Base-by-base conservation (phyloP, 2,113 vertebrate species). In the Paracanthobrama guichenoti region DNA sequence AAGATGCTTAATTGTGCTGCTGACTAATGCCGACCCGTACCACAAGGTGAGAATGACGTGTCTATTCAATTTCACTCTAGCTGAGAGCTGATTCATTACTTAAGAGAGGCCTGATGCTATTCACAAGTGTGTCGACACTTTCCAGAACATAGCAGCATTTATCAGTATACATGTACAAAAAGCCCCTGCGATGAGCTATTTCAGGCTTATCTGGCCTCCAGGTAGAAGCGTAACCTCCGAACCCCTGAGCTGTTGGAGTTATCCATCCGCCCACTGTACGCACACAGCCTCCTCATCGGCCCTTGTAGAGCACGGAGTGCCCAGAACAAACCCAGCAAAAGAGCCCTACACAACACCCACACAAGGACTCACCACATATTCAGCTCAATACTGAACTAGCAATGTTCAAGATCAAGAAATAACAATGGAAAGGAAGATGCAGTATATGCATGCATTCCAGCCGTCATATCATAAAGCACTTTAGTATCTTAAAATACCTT, bases 291-390 rank as follows among this genome's bases (percentile, higher is more conserved):
- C 71, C 62, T 53, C 84, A 60, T 79, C 66, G n/a, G 75, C 18
- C 12, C 59, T 79, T 12, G 9, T 85, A 28, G 44, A 48, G 75
- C 67, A 28, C 24, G 9, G 82, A 42, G 31, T 39, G 75, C 67
- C 22, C 46, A 20, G 42, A 64, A 80, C 24, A 80, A 62, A 80
- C 18, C 78, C 78, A 48, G 76, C 76, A 39, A 42, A 26, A 31
- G 8, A 0, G 64, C 13, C 53, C 86, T 79, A 60, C 50, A 80
- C 24, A 53, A 80, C 81, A 83, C 87, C 84, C 82, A 88, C 87
- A 48, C 79, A 73, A 50, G 55, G 66, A 85, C 73, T 82, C 69
- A 11, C 22, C 11, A 24, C 24, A 50, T 20, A 57, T 48, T 73
- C 69, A 84, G 55, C 55, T 66, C 39, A 24, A 35, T n/a, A 71